phyloP scores from a whole-genome alignment of 2,113 vertebrate species.

The Dicaeum eximium region DNA sequence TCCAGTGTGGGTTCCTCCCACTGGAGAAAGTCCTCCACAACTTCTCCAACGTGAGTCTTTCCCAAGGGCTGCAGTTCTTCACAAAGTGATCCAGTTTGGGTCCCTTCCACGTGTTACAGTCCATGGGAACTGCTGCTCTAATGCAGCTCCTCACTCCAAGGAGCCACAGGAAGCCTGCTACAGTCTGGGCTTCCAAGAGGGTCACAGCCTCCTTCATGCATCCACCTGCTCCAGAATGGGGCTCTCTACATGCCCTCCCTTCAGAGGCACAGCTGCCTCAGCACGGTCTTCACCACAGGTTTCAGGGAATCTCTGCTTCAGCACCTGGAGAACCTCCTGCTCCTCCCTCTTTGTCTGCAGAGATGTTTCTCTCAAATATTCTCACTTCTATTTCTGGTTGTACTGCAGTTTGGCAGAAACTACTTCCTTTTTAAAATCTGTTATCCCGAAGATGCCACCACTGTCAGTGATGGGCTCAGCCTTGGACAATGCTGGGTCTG shows the following conservation, averaged over 20 bases:
- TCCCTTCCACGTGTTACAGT: rapidly evolving
- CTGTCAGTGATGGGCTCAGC: neutral
- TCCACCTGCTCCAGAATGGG: neutral
- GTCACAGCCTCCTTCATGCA: neutral
- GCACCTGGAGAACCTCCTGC: neutral
- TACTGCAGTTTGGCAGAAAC: neutral
- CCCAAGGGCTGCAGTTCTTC: neutral
- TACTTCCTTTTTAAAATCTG: neutral
- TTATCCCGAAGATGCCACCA: neutral
- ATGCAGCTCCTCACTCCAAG: neutral
- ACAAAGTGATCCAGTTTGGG: neutral
- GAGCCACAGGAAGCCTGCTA: neutral
- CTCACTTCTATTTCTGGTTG: neutral
- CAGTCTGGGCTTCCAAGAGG: neutral
- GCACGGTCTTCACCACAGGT: neutral
- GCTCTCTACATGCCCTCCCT: rapidly evolving
- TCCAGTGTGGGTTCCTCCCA: neutral
- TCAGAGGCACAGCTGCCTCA: neutral
- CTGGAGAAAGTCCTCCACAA: neutral
- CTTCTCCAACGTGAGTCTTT: neutral
- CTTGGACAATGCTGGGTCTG: rapidly evolving
- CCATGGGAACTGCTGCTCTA: neutral
- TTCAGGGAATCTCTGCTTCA: neutral
- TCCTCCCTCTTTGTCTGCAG: neutral
- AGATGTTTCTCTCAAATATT: neutral